A percentile compares a stretch with the other conserved stretches of the same genome.
These are phyloP conservation scores for Brachymystax lenok DNA, from an alignment of 2,797 vertebrate species.

Conservation along the genomic window DNA sequence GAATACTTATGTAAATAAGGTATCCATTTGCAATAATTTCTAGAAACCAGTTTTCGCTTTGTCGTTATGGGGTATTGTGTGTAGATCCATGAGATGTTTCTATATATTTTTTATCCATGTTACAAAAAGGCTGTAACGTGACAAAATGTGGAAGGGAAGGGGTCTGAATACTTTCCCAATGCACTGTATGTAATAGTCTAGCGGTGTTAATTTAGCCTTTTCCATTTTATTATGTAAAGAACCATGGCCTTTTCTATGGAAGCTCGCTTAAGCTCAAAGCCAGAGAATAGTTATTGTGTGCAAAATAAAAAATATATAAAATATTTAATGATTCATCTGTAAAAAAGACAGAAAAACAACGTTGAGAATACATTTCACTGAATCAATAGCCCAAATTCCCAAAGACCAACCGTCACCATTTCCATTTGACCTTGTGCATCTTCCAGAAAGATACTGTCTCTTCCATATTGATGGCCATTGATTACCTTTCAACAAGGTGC, in stretches of 20 bases:
- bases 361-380: constrained; percentile 15
- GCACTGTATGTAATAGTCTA: too few species aligned
- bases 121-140: too few species aligned
- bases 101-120: too few species aligned
- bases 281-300: not conserved
- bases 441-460: constrained; percentile 18
- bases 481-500: constrained; percentile 57
- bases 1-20: too few species aligned
- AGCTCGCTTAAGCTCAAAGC: constrained; percentile 28
- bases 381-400: constrained; percentile 29
- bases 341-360: not conserved
- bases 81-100: too few species aligned
- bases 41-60: too few species aligned
- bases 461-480: constrained; percentile 48
- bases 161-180: too few species aligned
- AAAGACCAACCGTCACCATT: constrained; percentile 12
- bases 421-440: constrained; percentile 39
- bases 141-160: too few species aligned
- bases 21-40: too few species aligned
- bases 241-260: constrained; percentile 21
- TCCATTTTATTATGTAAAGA: not conserved
- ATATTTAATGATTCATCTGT: not conserved
- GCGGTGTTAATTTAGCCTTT: not conserved
- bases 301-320: not conserved
- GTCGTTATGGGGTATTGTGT: too few species aligned